Evolutionary conservation across 2,113 vertebrate species (phyloP).

Genomic region (Nasalis larvatus): DNA sequence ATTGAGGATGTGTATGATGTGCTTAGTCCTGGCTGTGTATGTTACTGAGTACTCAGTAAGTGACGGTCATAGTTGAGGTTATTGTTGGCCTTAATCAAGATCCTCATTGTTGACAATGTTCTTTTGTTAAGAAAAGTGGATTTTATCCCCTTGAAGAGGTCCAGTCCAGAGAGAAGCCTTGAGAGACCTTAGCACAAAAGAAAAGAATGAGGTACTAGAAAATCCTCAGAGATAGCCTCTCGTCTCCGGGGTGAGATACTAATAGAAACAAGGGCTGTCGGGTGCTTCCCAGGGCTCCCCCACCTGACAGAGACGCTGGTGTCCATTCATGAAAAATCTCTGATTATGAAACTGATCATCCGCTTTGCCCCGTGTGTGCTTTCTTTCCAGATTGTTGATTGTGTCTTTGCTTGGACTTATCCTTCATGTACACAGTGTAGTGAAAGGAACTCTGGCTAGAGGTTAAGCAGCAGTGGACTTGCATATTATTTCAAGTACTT

Average conservation of each 20-base stretch:
- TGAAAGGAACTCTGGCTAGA: neutral
- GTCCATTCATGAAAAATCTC: fast-evolving
- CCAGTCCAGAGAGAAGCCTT: neutral
- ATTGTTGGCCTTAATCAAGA: too few relatives aligned
- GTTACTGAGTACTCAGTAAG: neutral
- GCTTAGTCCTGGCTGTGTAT: neutral
- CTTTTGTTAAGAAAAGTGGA: neutral
- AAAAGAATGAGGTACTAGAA: neutral
- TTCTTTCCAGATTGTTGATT: neutral
- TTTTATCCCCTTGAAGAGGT: neutral
- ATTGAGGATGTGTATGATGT: neutral
- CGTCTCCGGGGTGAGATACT: neutral
- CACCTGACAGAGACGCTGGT: fast-evolving
- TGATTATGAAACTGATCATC: neutral
- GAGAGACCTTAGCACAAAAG: neutral
- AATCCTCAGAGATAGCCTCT: neutral
- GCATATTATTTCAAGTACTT: neutral
- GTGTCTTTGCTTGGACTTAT: neutral
- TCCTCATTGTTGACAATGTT: too few relatives aligned
- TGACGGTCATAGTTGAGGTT: fast-evolving
- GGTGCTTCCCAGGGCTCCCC: neutral
- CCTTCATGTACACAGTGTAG: neutral
- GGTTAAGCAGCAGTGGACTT: neutral
- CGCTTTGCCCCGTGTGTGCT: fast-evolving
- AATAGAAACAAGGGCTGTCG: too few relatives aligned